Conservation (phyloP, 2,888 invertebrate genomes). For the Eilema sororculum region DNA sequence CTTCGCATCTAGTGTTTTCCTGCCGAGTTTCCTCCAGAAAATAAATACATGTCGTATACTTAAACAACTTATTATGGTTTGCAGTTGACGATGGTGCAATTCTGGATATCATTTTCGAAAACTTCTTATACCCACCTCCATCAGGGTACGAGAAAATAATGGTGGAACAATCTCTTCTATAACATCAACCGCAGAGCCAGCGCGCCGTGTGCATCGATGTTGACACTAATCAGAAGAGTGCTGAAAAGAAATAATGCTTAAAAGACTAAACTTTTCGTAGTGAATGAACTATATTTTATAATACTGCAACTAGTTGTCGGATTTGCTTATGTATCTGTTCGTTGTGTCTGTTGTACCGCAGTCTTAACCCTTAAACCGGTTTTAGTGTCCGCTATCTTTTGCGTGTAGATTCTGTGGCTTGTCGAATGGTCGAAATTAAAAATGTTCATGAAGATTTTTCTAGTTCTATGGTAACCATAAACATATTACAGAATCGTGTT, state of each 20-base stretch:
- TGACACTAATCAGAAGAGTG: constrained; percentile 50
- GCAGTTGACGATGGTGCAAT: constrained; percentile 99
- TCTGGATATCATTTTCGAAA: constrained; percentile 96
- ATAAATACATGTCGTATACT: background rate
- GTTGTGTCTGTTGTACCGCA: background rate
- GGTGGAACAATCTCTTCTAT: constrained; percentile 98
- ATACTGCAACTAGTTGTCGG: constrained; percentile 23
- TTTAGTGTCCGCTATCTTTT: background rate
- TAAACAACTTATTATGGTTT: constrained; percentile 51
- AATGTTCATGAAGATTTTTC: background rate
- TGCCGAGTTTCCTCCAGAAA: too few species aligned
- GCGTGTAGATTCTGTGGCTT: background rate
- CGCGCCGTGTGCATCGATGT: constrained; percentile 20
- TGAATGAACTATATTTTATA: constrained; percentile 49
- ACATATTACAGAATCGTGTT: background rate
- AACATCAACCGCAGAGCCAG: constrained; percentile 70
- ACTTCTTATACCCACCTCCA: constrained; percentile 94
- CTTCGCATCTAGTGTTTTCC: too few species aligned
- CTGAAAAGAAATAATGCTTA: constrained; percentile 45
- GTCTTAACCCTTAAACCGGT: background rate
- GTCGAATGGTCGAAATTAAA: background rate
- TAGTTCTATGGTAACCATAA: background rate
- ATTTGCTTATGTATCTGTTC: constrained; percentile 14
- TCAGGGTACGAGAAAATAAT: constrained; percentile 97
- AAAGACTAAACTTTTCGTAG: constrained; percentile 46